Base-by-base conservation (phyloP, 1,140 invertebrate species). In the Atta texana region DNA sequence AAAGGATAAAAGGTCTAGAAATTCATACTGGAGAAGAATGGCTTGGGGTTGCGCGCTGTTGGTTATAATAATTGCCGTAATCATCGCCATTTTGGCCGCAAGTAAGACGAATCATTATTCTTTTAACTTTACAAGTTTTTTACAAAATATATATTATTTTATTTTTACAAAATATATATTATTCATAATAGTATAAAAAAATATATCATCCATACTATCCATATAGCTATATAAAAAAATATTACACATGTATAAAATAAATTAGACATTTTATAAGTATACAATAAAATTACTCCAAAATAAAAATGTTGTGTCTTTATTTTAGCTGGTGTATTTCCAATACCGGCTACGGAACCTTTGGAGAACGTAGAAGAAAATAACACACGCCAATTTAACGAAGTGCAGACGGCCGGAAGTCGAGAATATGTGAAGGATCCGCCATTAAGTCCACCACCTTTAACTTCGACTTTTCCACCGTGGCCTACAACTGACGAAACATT, bases 1-100 rank as follows among this genome's bases (percentile, higher is more conserved):
- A 16, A 97, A 97, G 92, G 97, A 98, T 92, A 98, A 98, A 92
- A 95, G 97, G 64, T 96, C 96, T 6, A 96, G 96, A 82, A 97
- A 96, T 82, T 97, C 96, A 49, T 95, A 96, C 8, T 97, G 96
- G 95, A 97, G 96, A 92, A 96, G 96, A 91, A 96, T 96, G 84
- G 93, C 97, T 2, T 97, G 97, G 97, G 96, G 96, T 69, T 93
- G 96, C 77, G 96, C 96, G 39, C 92, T 97, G 28, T 93, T 96
- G 34, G 95, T 97, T 39, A 93, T 97, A 8, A 93, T 96, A 16
- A 94, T 97, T 18, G 96, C 96, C 3, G 94, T 97, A n/a, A 96
- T 97, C 51, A 95, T 97, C 31, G 97, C 96, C 77, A 97, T 97
- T 90, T 95, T 98, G 91, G 97, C 97, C 90, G 96, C 96, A 89